Percentiles rank a stretch among this genome's conserved stretches.
Evolutionary conservation across 2,888 invertebrate species (phyloP).

Genomic region (Eupeodes latifasciatus): DNA sequence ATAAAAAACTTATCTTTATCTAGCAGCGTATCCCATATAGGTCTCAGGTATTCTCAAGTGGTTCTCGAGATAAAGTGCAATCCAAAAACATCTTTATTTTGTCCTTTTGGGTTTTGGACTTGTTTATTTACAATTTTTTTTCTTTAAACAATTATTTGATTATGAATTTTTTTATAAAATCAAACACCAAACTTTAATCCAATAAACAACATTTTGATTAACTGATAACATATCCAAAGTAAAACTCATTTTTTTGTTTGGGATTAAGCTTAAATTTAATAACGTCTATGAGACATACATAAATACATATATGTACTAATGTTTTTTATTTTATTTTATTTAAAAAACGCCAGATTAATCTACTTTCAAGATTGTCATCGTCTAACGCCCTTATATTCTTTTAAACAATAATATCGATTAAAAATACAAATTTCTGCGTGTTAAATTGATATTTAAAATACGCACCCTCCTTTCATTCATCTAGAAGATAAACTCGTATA

Average conservation of each 20-base stretch:
- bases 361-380: not conserved
- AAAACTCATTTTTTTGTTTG: no score
- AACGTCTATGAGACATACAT: no score
- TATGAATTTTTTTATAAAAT: not conserved
- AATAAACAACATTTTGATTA: not conserved
- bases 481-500: not conserved
- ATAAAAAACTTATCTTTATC: no score
- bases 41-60: no score
- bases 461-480: slow-evolving; percentile 9
- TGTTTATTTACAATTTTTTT: not conserved
- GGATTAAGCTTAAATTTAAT: no score
- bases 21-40: no score
- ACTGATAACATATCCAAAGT: no score
- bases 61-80: no score
- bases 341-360: not conserved
- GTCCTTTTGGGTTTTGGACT: slow-evolving; percentile 10
- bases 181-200: not conserved
- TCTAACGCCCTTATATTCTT: no score
- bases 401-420: not conserved
- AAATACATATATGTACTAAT: no score
- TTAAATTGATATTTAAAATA: not conserved
- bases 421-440: slow-evolving; percentile 11
- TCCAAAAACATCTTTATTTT: not conserved
- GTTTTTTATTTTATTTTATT: not conserved
- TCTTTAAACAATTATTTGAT: not conserved